Percentiles rank a stretch among this genome's conserved stretches.
These are phyloP conservation scores for Rhynchotus rufescens DNA, from an alignment of 2,797 vertebrate species.

Conservation along the genomic window DNA sequence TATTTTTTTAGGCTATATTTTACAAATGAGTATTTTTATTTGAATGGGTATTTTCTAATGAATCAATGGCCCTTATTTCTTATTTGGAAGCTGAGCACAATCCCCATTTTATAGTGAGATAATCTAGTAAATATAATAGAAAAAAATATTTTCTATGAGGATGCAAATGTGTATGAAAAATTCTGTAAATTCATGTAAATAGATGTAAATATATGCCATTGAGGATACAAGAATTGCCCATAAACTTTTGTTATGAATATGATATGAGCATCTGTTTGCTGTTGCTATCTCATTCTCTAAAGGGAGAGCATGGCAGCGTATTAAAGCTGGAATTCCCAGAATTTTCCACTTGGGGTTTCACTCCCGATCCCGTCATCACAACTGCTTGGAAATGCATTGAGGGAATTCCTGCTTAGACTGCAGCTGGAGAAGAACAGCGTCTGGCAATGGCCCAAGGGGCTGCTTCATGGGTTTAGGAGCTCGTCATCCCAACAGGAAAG, in stretches of 20 bases:
- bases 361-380: background rate
- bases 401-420: background rate
- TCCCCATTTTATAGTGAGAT: background rate
- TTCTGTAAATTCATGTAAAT: background rate
- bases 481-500: background rate
- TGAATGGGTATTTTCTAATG: background rate
- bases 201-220: background rate
- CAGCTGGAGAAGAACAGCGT: background rate
- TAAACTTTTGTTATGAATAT: background rate
- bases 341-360: background rate
- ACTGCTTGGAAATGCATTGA: background rate
- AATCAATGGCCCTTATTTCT: background rate
- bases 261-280: background rate
- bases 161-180: background rate
- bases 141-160: background rate
- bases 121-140: background rate
- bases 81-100: background rate
- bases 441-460: background rate
- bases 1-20: background rate
- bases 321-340: background rate
- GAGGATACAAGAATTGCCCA: background rate
- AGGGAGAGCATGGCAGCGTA: background rate
- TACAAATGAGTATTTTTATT: background rate
- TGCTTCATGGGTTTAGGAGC: background rate
- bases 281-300: background rate